Base-by-base conservation (phyloP, 2,797 vertebrate species). In the Pyrocephalus nanus region DNA sequence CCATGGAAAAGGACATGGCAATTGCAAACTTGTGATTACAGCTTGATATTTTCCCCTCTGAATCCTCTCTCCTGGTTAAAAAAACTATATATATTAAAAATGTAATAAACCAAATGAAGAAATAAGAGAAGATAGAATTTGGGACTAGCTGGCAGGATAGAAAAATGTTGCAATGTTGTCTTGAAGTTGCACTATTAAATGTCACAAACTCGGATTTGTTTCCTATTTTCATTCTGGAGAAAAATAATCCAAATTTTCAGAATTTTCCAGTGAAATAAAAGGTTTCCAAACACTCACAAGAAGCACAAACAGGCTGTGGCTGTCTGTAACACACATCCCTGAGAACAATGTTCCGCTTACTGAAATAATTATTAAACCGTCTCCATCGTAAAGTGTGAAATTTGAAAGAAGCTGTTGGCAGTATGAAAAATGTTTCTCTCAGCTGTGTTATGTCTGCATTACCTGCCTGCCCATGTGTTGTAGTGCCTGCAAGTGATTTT, bases 371-470 rank as follows among this genome's bases (percentile, higher is more conserved):
- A 80, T 69, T 91, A 62, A 92, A 81, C 77, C 3, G 0, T 34
- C 57, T 86, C 75, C 72, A 23, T 80, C 0, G 0, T 85, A 55
- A 94, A 64, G 75, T 70, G 72, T 91, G 83, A 88, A 77, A 69
- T 88, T 88, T 84, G 91, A 91, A 95, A 80, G 60, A 90, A 89
- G 60, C 53, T 80, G 17, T 87, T 94, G 62, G 67, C 73, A 60
- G 27, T 43, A 72, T 84, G 69, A 62, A 86, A 88, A 85, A 60
- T 16, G 57, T 88, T 96, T 55, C 42, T 85, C 60, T 81, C 71
- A 60, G 61, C 65, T 64, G 22, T 6, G 4, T 70, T 73, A 73
- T 60, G n/a, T 38, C 64, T 67, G 36, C 45, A 6, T 91, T 78
- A 66, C 91, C 71, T 90, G 67, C 51, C 32, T 72, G 15, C 38